Percentiles rank a stretch among this genome's conserved stretches.
These are phyloP conservation scores for Drosophila affinis DNA, from an alignment of 2,888 invertebrate genomes.

Conservation along the genomic window DNA sequence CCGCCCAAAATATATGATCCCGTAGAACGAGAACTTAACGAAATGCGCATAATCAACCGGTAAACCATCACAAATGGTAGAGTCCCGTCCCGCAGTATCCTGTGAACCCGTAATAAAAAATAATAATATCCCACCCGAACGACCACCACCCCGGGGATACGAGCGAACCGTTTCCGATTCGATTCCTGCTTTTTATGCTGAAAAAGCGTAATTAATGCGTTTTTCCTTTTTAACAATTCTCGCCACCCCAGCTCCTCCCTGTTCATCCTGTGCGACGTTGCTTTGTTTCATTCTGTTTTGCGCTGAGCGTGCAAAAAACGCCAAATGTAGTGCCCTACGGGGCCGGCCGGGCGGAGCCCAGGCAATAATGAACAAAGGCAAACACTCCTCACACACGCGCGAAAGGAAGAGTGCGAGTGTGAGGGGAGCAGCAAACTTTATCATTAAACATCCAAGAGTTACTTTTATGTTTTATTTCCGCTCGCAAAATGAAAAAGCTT, in stretches of 20 bases:
- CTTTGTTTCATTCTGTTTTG: slow-evolving; percentile 36
- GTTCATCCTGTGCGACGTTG: slow-evolving; percentile 26
- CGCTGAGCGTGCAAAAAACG: slow-evolving; percentile 71
- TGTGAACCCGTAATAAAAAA: slow-evolving; percentile 21
- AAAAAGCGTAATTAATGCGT: slow-evolving; percentile 78
- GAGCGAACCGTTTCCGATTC: slow-evolving; percentile 44
- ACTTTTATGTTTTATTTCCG: slow-evolving; percentile 78
- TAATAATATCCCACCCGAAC: slow-evolving; percentile 39
- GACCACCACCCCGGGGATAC: slow-evolving; percentile 46
- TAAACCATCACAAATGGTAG: slow-evolving; percentile 57
- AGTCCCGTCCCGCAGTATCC: slow-evolving; percentile 18
- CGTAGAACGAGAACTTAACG: slow-evolving; percentile 1
- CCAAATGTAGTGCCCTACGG: slow-evolving; percentile 40
- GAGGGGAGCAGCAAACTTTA: slow-evolving; percentile 59
- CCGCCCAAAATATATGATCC: slow-evolving; percentile 39
- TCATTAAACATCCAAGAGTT: slow-evolving; percentile 75
- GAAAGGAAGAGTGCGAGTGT: slow-evolving; percentile 7
- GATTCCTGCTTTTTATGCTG: slow-evolving; percentile 51
- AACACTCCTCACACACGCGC: slow-evolving; percentile 9
- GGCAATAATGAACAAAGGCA: slow-evolving; percentile 53
- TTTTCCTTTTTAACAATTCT: slow-evolving; percentile 55
- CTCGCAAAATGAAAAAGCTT: slow-evolving; percentile 61
- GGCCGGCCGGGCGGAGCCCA: slow-evolving; percentile 37
- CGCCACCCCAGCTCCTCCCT: slow-evolving; percentile 29
- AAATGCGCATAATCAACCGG: slow-evolving; percentile 56